Conservation (phyloP, 2,888 invertebrate species). For the Exephanes ischioxanthus region DNA sequence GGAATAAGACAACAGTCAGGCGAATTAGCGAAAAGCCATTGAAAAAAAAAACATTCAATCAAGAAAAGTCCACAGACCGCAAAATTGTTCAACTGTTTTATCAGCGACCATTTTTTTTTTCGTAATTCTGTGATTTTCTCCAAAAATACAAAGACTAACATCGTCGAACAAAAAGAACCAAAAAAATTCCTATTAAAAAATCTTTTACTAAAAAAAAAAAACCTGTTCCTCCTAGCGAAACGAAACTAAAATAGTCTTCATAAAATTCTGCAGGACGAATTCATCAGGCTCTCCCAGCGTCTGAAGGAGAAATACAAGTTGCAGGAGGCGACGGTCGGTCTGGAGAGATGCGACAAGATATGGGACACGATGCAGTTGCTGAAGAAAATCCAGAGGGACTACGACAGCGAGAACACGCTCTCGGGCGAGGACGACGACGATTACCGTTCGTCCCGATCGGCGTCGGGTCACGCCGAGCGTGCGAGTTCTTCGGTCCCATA, state of each 20-base stretch:
- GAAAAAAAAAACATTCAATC: too few relatives aligned
- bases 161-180: neutral
- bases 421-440: slow-evolving; percentile 20
- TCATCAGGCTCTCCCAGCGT: slow-evolving; percentile 54
- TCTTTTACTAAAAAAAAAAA: too few relatives aligned
- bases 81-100: too few relatives aligned
- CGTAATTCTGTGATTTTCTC: too few relatives aligned
- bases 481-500: slow-evolving; percentile 62
- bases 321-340: slow-evolving; percentile 74
- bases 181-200: too few relatives aligned
- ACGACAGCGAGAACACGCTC: neutral
- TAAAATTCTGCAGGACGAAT: slow-evolving; percentile 44
- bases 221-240: too few relatives aligned
- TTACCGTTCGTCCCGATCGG: slow-evolving; percentile 24
- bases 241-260: neutral
- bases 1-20: too few relatives aligned
- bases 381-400: slow-evolving; percentile 72
- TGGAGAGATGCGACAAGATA: slow-evolving; percentile 82
- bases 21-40: too few relatives aligned
- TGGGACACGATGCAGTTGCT: slow-evolving; percentile 82
- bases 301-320: slow-evolving; percentile 70
- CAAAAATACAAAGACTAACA: neutral
- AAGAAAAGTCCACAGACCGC: too few relatives aligned
- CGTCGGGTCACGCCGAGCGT: slow-evolving; percentile 31
- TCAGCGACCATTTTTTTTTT: too few relatives aligned